phyloP scores from a whole-genome alignment of 2,888 invertebrate species.

The Ophioninae sp. region DNA sequence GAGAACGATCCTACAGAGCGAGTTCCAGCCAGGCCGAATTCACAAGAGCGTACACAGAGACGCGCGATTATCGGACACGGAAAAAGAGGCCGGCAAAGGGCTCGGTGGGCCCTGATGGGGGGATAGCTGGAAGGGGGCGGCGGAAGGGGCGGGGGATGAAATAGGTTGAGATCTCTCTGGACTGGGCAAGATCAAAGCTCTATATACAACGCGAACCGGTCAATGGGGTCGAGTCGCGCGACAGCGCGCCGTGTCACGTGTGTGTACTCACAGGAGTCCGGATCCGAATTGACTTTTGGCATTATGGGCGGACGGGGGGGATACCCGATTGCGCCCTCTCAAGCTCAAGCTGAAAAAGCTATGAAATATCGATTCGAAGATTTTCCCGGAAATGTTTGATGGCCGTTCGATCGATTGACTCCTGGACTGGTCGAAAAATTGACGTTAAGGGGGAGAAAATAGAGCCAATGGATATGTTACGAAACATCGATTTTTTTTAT shows the following conservation, averaged over 20 bases:
- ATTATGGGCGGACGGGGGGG: no score
- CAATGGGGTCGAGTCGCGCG: constrained; percentile 40
- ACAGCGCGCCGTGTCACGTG: constrained; percentile 21
- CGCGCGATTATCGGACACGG: constrained; percentile 51
- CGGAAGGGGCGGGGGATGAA: neutral
- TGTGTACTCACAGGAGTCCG: constrained; percentile 39
- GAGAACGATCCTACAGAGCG: constrained; percentile 11
- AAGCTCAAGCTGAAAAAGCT: neutral
- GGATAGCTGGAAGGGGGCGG: neutral
- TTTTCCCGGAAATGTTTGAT: neutral
- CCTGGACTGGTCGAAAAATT: neutral
- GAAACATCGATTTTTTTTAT: no score
- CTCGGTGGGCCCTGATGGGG: constrained; percentile 5
- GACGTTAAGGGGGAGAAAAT: neutral
- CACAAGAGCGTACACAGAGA: neutral
- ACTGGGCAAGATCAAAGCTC: constrained; percentile 53
- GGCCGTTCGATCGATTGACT: neutral
- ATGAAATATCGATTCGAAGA: neutral
- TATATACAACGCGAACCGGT: constrained; percentile 15
- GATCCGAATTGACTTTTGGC: constrained; percentile 49
- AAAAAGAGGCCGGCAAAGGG: constrained; percentile 24
- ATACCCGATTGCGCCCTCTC: constrained; percentile 34
- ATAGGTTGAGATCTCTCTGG: constrained; percentile 3
- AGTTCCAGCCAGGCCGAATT: constrained; percentile 15
- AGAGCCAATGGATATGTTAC: no score